Evolutionary conservation across 2,888 invertebrate species (phyloP).

Genomic region (Scaptomyza flava): DNA sequence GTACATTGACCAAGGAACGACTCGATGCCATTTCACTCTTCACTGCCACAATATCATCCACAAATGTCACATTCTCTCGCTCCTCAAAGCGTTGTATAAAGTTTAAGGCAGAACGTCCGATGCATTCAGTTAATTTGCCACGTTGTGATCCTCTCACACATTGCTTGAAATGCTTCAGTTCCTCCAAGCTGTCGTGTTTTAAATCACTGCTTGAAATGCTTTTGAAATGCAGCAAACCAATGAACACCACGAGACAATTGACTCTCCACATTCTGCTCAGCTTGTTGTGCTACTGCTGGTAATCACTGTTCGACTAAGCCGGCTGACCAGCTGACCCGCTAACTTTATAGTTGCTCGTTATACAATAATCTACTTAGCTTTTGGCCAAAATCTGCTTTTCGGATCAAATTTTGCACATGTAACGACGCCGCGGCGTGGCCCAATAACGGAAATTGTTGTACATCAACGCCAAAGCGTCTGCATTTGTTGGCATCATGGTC

Average conservation of each 20-base stretch:
- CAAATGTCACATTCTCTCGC: slow-evolving; percentile 88
- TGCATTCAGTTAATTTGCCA: slow-evolving; percentile 87
- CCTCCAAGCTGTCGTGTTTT: slow-evolving; percentile 48
- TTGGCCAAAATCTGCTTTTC: slow-evolving; percentile 57
- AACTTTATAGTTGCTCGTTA: slow-evolving; percentile 57
- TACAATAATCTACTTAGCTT: slow-evolving; percentile 54
- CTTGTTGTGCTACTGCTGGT: neutral
- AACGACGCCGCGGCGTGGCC: slow-evolving; percentile 64
- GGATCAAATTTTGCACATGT: slow-evolving; percentile 65
- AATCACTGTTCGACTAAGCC: slow-evolving; percentile 62
- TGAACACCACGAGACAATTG: slow-evolving; percentile 29
- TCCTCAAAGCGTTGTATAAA: slow-evolving; percentile 88
- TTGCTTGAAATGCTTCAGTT: slow-evolving; percentile 80
- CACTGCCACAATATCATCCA: slow-evolving; percentile 87
- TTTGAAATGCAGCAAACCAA: slow-evolving; percentile 32
- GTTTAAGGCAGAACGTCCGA: slow-evolving; percentile 89
- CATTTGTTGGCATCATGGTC: slow-evolving; percentile 66
- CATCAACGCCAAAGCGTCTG: slow-evolving; percentile 63
- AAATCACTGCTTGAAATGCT: slow-evolving; percentile 46
- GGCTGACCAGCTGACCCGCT: slow-evolving; percentile 56
- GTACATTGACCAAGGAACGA: slow-evolving; percentile 88
- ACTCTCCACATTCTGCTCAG: slow-evolving; percentile 40
- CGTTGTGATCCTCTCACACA: slow-evolving; percentile 85
- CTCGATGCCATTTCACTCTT: slow-evolving; percentile 87
- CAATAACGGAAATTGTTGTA: slow-evolving; percentile 75